Percentiles rank a stretch among this genome's conserved stretches.
Evolutionary conservation across 2,888 invertebrate species (phyloP).

Genomic region (Eretmocerus hayati): DNA sequence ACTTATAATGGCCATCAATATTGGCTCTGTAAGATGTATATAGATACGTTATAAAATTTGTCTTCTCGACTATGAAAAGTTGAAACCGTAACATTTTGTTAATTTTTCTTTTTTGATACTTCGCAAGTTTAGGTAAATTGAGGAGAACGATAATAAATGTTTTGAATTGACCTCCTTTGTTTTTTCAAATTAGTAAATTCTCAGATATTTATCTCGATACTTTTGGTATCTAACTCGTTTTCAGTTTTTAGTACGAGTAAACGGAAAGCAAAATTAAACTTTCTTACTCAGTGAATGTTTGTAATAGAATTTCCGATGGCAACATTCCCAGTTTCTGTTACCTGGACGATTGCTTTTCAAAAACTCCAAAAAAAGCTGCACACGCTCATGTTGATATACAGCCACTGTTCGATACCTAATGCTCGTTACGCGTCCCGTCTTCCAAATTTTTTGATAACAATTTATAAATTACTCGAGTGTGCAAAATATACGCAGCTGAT

Average conservation of each 20-base stretch:
- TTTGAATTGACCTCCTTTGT: too few species aligned
- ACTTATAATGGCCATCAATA: constrained; percentile 14
- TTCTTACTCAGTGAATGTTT: constrained; percentile 13
- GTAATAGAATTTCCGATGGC: constrained; percentile 12
- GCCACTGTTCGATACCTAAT: constrained; percentile 19
- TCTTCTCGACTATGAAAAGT: constrained; percentile 20
- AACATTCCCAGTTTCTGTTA: constrained; percentile 19
- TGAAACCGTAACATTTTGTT: too few species aligned
- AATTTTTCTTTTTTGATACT: constrained; percentile 21
- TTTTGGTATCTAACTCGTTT: constrained; percentile 4
- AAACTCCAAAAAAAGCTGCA: constrained; percentile 19
- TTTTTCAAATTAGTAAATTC: too few species aligned
- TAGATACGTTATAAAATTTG: constrained; percentile 22
- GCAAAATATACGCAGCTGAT: too few species aligned
- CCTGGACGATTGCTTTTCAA: constrained; percentile 16
- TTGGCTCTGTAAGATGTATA: constrained; percentile 20
- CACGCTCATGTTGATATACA: constrained; percentile 22
- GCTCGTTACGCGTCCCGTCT: constrained; percentile 24
- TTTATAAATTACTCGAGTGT: too few species aligned
- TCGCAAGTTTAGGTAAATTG: constrained; percentile 13
- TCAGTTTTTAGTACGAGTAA: constrained; percentile 7
- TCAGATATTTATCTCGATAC: too few species aligned
- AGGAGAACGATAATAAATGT: too few species aligned
- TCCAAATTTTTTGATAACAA: constrained; percentile 18
- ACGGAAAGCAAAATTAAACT: constrained; percentile 14